These are phyloP conservation scores for Sinohyriopsis cumingii DNA, from an alignment of 2,888 invertebrate species.

Conservation along the genomic window DNA sequence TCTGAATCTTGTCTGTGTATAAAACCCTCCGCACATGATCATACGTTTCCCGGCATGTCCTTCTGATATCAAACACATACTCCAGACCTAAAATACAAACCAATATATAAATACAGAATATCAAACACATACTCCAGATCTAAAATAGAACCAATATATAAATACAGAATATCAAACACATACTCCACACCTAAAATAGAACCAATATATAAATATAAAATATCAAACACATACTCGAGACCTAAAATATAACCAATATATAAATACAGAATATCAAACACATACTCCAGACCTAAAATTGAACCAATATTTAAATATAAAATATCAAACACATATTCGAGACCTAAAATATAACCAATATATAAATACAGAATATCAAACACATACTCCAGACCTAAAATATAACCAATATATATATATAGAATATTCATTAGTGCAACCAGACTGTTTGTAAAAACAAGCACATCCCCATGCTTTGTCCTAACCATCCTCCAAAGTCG, in stretches of 20 bases:
- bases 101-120: conserved; percentile 5
- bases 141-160: conserved; percentile 7
- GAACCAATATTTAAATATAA: too few relatives aligned
- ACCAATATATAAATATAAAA: too few relatives aligned
- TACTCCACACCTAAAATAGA: conserved; percentile 82
- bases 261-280: too few relatives aligned
- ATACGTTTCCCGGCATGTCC: conserved; percentile 91
- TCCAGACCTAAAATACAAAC: conserved; percentile 79
- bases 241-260: conserved; percentile 72
- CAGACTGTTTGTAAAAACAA: too few relatives aligned
- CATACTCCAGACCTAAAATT: conserved; percentile 83
- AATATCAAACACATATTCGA: conserved; percentile 82
- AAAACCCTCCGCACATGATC: conserved; percentile 81
- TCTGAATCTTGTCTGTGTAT: background rate
- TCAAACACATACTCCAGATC: conserved; percentile 85
- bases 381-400: conserved; percentile 86
- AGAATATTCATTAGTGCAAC: too few relatives aligned
- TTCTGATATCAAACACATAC: conserved; percentile 91
- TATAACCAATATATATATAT: too few relatives aligned
- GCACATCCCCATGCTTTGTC: too few relatives aligned
- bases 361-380: conserved; percentile 80
- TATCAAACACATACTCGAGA: conserved; percentile 84
- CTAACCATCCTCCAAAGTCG: too few relatives aligned
- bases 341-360: conserved; percentile 74
- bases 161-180: conserved; percentile 32